phyloP scores from a whole-genome alignment of 1,140 invertebrate species.

The Eupeodes corollae region DNA sequence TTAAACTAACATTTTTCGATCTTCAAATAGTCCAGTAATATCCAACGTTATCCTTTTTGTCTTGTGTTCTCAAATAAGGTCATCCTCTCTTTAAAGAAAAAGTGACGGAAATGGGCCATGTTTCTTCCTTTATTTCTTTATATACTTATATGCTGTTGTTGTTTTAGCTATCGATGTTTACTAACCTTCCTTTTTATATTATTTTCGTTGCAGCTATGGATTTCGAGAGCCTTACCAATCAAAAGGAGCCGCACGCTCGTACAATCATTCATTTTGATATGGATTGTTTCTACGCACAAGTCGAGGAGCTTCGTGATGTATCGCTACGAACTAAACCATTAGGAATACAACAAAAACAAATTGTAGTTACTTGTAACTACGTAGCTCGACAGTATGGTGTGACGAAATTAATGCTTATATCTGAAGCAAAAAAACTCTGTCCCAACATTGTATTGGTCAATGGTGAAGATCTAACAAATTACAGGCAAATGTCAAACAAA shows the following conservation, averaged over 20 bases:
- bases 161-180: too few relatives aligned
- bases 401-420: constrained; percentile 58
- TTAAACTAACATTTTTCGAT: too few relatives aligned
- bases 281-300: constrained; percentile 75
- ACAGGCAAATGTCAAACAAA: constrained; percentile 57
- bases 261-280: constrained; percentile 64
- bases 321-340: constrained; percentile 50
- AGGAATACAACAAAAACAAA: constrained; percentile 67
- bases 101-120: too few relatives aligned
- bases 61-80: too few relatives aligned
- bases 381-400: constrained; percentile 57
- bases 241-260: constrained; percentile 30
- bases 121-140: too few relatives aligned
- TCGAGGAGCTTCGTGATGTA: constrained; percentile 61
- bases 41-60: too few relatives aligned
- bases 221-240: constrained; percentile 25
- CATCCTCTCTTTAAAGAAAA: too few relatives aligned
- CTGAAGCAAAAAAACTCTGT: constrained; percentile 55
- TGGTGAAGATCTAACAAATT: constrained; percentile 64
- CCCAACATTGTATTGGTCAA: constrained; percentile 56
- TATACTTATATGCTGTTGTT: too few relatives aligned
- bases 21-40: too few relatives aligned
- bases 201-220: constrained; percentile 15
- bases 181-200: too few relatives aligned
- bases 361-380: constrained; percentile 72